phyloP scores from a whole-genome alignment of 2,888 invertebrate species.

The Platycheirus albimanus region DNA sequence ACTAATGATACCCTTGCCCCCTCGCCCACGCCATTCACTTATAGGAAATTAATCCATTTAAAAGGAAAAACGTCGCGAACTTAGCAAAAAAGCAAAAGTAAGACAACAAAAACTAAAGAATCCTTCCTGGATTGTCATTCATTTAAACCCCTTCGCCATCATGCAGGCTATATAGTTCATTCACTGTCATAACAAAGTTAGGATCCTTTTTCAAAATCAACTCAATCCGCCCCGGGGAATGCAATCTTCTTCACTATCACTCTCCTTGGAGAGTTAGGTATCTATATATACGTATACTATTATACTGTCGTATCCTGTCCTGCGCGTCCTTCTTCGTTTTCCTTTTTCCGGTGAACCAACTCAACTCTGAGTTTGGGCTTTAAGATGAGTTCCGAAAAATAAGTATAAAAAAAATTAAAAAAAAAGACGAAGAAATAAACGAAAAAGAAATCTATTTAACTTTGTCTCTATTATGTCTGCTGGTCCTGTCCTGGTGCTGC shows the following conservation, averaged over 20 bases:
- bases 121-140: conserved; percentile 62
- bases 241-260: conserved; percentile 64
- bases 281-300: background rate
- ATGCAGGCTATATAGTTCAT: conserved; percentile 67
- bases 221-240: conserved; percentile 71
- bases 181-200: conserved; percentile 74
- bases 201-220: conserved; percentile 73
- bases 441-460: conserved; percentile 61
- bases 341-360: conserved; percentile 23
- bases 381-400: conserved; percentile 23
- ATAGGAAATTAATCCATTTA: conserved; percentile 37
- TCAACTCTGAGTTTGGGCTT: conserved; percentile 47
- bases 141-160: conserved; percentile 62
- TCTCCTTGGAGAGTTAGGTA: conserved; percentile 53
- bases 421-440: no score
- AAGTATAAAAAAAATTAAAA: background rate
- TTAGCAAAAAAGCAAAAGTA: background rate
- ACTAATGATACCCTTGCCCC: no score
- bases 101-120: conserved; percentile 11
- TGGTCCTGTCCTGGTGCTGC: conserved; percentile 31
- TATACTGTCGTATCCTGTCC: conserved; percentile 18
- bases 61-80: conserved; percentile 41
- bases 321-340: conserved; percentile 21
- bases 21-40: background rate
- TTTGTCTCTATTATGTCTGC: conserved; percentile 73